A percentile compares a stretch with the other conserved stretches of the same genome.
phyloP scores from a whole-genome alignment of 2,113 vertebrate species.

The Eurystomus gularis region DNA sequence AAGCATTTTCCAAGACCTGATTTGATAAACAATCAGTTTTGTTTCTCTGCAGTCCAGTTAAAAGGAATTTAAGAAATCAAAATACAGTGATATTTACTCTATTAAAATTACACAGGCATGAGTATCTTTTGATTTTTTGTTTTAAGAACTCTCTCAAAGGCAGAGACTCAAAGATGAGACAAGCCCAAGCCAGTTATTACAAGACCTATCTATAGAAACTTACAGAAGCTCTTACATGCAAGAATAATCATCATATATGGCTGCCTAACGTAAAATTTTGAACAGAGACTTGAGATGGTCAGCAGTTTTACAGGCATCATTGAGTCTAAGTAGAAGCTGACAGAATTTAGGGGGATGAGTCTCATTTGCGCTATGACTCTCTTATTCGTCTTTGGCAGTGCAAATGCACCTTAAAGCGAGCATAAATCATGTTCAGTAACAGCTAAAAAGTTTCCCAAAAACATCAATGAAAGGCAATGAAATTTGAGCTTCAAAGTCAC shows the following conservation, averaged over 20 bases:
- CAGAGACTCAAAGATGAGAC: not conserved
- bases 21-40: slow-evolving; percentile 72
- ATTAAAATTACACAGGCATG: slow-evolving; percentile 7
- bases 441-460: not conserved
- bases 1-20: slow-evolving; percentile 61
- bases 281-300: not conserved
- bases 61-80: slow-evolving; percentile 65
- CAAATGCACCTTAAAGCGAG: not conserved
- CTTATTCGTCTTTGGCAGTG: not conserved
- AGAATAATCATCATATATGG: not conserved
- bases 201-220: not conserved
- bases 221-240: not conserved
- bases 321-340: not conserved
- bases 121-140: not conserved
- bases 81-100: slow-evolving; percentile 37
- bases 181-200: not conserved
- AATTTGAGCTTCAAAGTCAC: not conserved
- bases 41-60: slow-evolving; percentile 35
- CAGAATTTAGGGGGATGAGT: not conserved
- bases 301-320: slow-evolving; percentile 6
- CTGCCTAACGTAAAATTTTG: not conserved
- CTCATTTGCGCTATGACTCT: not conserved
- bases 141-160: not conserved
- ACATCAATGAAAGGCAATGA: not conserved
- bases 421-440: not conserved